phyloP scores from a whole-genome alignment of 2,888 invertebrate species.

The Ichneumon xanthorius region DNA sequence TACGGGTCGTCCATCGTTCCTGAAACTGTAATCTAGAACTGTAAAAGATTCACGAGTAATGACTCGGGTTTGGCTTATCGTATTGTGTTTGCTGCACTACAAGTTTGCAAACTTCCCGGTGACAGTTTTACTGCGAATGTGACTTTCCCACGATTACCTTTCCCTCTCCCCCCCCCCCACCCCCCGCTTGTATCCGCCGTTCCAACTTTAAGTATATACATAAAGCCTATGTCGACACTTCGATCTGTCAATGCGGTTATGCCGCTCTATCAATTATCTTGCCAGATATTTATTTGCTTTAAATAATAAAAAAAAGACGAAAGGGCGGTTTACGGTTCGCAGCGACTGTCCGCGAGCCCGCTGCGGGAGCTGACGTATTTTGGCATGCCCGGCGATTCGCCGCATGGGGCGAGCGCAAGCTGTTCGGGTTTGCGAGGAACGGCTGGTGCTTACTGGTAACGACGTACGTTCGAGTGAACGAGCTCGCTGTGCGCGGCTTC shows the following conservation, averaged over 20 bases:
- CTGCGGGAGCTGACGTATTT: conserved; percentile 32
- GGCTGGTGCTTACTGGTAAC: conserved; percentile 1
- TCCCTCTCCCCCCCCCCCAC: no score
- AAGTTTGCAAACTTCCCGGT: conserved; percentile 14
- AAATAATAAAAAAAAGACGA: background rate
- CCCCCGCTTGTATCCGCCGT: background rate
- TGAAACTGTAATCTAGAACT: background rate
- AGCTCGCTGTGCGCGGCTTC: conserved; percentile 31
- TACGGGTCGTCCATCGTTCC: background rate
- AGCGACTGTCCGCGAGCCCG: background rate
- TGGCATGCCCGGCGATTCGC: conserved; percentile 21
- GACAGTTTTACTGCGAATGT: background rate
- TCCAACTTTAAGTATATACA: background rate
- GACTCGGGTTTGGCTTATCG: background rate
- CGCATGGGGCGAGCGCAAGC: conserved; percentile 14
- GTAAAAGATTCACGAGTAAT: background rate
- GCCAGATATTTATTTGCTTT: background rate
- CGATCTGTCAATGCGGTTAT: background rate
- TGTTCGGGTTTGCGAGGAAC: conserved; percentile 7
- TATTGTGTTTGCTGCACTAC: background rate
- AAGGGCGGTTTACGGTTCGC: background rate
- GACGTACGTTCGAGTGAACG: conserved; percentile 8
- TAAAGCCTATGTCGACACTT: no score
- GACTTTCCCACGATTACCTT: background rate
- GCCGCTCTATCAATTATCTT: conserved; percentile 19